These are phyloP conservation scores for Sebastolobus altivelis DNA, from an alignment of 2,797 vertebrate genomes.

Conservation along the genomic window DNA sequence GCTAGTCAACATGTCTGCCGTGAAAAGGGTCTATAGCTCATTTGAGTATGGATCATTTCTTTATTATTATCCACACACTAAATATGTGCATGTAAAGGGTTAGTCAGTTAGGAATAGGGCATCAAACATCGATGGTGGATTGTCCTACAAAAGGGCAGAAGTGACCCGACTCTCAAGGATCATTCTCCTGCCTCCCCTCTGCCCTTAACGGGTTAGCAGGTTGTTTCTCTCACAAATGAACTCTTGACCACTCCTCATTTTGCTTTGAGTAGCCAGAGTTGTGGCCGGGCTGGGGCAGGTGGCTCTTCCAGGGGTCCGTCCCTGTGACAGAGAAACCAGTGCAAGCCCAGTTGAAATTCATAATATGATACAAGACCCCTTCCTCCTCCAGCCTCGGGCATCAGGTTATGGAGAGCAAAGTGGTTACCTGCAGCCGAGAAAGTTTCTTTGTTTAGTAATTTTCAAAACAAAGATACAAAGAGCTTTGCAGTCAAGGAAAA, in stretches of 20 bases:
- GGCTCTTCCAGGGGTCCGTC: background rate
- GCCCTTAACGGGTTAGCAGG: background rate
- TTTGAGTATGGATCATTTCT: background rate
- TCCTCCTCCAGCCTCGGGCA: background rate
- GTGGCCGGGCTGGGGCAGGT: background rate
- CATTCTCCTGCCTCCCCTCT: background rate
- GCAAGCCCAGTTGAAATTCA: background rate
- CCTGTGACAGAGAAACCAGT: background rate
- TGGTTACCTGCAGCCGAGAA: background rate
- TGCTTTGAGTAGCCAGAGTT: background rate
- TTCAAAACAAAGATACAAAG: background rate
- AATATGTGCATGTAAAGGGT: background rate
- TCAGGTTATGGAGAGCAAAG: conserved; percentile 1
- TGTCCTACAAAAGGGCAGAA: background rate
- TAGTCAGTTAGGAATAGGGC: background rate
- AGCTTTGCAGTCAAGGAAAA: background rate
- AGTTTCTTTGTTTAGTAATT: background rate
- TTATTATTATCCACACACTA: background rate
- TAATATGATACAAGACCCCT: background rate
- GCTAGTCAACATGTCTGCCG: background rate
- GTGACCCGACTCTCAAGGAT: too few species aligned
- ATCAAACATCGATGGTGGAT: background rate
- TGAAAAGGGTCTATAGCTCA: background rate
- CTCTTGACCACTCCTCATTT: background rate
- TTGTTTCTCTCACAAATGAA: background rate